Conservation (phyloP, 2,888 invertebrate species). For the Agelastica alni region DNA sequence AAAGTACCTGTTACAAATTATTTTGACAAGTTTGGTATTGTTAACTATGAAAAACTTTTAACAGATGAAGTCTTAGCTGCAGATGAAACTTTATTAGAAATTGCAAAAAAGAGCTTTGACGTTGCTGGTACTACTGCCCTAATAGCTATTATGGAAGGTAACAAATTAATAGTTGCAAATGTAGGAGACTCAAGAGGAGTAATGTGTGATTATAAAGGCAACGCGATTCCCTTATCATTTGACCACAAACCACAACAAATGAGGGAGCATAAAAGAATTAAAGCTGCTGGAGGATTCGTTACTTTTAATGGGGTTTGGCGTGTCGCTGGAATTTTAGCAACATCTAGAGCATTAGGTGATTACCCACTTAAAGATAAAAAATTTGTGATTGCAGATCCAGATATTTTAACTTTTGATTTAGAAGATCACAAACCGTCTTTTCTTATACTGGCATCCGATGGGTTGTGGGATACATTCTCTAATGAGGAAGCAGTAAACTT, state of each 20-base stretch:
- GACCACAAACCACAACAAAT: slow-evolving; percentile 98
- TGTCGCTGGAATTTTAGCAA: slow-evolving; percentile 92
- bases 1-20: slow-evolving; percentile 65
- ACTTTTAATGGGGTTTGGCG: slow-evolving; percentile 96
- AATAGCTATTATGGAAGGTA: slow-evolving; percentile 83
- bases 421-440: slow-evolving; percentile 86
- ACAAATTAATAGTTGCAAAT: slow-evolving; percentile 87
- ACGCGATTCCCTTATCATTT: slow-evolving; percentile 89
- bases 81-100: slow-evolving; percentile 79
- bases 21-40: slow-evolving; percentile 70
- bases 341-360: slow-evolving; percentile 92
- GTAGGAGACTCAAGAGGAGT: slow-evolving; percentile 97
- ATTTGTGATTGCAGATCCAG: slow-evolving; percentile 93
- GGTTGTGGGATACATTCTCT: slow-evolving; percentile 94
- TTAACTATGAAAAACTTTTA: slow-evolving; percentile 79
- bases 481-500: slow-evolving; percentile 94
- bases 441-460: slow-evolving; percentile 91
- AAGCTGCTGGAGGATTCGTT: slow-evolving; percentile 93
- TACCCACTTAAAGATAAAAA: slow-evolving; percentile 93
- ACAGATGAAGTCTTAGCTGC: slow-evolving; percentile 87
- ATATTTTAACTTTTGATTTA: slow-evolving; percentile 89
- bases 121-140: slow-evolving; percentile 90
- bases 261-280: slow-evolving; percentile 88
- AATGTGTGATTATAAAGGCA: slow-evolving; percentile 89
- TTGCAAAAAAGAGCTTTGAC: slow-evolving; percentile 77